Base-by-base conservation (phyloP, 2,888 invertebrate species). In the Callimorpha dominula region DNA sequence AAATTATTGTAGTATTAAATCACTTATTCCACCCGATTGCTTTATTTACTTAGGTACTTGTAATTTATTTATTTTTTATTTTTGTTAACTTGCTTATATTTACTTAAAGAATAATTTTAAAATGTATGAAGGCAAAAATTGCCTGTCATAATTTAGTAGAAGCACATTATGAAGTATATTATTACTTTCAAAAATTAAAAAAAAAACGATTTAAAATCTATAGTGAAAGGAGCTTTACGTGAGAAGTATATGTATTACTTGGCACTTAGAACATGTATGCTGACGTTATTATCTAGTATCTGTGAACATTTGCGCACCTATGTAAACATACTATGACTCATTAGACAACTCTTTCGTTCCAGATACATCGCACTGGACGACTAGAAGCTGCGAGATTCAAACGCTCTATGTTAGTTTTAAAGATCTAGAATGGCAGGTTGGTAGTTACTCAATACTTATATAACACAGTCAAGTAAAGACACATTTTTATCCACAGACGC, bases 331-430 rank as follows among this genome's bases (percentile, higher is more conserved):
- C 12, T 31, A 42, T 60, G 68, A 70, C 6, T 72, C 12, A 76
- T 43, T n/a, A 1, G 11, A 9, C 62, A 50, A 67, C 46, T 68
- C 49, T 77, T 71, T 79, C 20, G 68, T 84, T 92, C 87, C 88
- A 96, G 96, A 96, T 82, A 92, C 94, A 77, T 88, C 96, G 63
- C 96, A 96, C 81, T 94, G 95, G 96, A 94, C 94, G 42, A 93
- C 97, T 50, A 96, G 97, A 88, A 98, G 97, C 85, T 99, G 99
- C 91, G 98, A 98, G 92, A 98, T 98, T 87, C 98, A 98, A 92
- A 98, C 98, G 14, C 95, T 99, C 8, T 99, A 98, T 90, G 99
- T 99, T 76, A 99, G 98, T 90, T 99, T 99, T 90, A 97, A 97
- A 87, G 98, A 98, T 91, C 95, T 98, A 75, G 97, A 98, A 85